A percentile compares a stretch with the other conserved stretches of the same genome.
phyloP scores from a whole-genome alignment of 2,888 invertebrate genomes.

The Plagiodera versicolora region DNA sequence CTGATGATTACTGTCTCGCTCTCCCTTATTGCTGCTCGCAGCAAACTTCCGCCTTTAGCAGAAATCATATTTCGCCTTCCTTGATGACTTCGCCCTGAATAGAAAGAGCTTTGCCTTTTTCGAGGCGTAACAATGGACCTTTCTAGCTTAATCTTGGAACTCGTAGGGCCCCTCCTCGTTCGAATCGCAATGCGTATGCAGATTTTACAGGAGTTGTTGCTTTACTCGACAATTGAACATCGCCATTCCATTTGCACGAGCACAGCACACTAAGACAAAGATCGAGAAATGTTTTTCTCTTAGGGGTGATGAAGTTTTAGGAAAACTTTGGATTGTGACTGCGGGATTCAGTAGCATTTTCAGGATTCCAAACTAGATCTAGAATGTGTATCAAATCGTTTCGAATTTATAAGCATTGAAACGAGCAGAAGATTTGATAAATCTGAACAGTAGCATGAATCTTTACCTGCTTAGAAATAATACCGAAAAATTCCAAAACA shows the following conservation, averaged over 20 bases:
- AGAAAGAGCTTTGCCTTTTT: conserved; percentile 16
- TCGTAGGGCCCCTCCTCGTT: conserved; percentile 15
- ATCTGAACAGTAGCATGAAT: too few species aligned
- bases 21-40: conserved; percentile 6
- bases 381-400: too few species aligned
- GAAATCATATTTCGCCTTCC: conserved; percentile 20
- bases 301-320: neutral
- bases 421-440: too few species aligned
- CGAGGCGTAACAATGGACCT: conserved; percentile 15
- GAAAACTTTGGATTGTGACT: too few species aligned
- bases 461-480: too few species aligned
- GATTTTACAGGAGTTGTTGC: conserved; percentile 20
- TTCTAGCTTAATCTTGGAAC: conserved; percentile 20
- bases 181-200: conserved; percentile 26
- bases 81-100: conserved; percentile 18
- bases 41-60: conserved; percentile 15
- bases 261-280: neutral
- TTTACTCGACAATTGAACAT: conserved; percentile 22
- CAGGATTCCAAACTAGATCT: too few species aligned
- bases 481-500: too few species aligned
- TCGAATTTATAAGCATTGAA: too few species aligned
- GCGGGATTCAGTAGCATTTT: too few species aligned
- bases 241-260: conserved; percentile 15
- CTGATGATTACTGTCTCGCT: conserved; percentile 14
- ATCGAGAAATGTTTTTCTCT: too few species aligned